Base-by-base conservation (phyloP, 2,113 vertebrate species). In the Osmerus mordax region DNA sequence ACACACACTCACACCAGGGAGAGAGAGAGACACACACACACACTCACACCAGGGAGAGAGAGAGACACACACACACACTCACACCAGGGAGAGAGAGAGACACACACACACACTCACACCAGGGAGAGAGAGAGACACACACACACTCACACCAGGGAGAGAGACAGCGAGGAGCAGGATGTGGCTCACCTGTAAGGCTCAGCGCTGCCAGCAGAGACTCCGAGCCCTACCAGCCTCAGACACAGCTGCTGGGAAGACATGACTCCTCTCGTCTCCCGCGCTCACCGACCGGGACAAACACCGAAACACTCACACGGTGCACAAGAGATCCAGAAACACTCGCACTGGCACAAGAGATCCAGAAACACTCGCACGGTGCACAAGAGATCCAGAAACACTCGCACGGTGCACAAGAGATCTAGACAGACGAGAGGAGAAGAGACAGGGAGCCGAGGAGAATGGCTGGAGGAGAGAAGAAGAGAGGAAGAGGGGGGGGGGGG, bases 161-260 rank as follows among this genome's bases (percentile, higher is more conserved):
- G n/a, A 21, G 15, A 28, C 53, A 55, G 65, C 53, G 14, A 18
- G 23, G 21, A 18, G 4, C 16, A 65, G 63, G 6, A 36, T 28
- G 55, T 14, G 67, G 1, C 87, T 90, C 84, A 92, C 91, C 91
- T 85, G 67, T 68, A 3, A 90, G 72, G 60, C 83, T 77, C 68
- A 90, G 58, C 51, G 89, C 18, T 9, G 81, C 83, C 81, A 90
- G 69, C 55, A 91, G 1, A n/a, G 1, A 79, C 67, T 55, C 77
- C 73, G 69, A 91, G 64, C 12, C 73, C 80, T 65, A 85, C 61
- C 21, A 87, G 58, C 71, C 75, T 88, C 74, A 89, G 9, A 69
- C 12, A 78, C 54, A 90, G 73, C 73, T 75, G 81, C 75, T 75
- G 78, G 62, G 83, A 73, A 58, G 84, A 76, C 91, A 91, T 92